phyloP scores from a whole-genome alignment of 2,888 invertebrate species.

The Acanthococcus lagerstroemiae region DNA sequence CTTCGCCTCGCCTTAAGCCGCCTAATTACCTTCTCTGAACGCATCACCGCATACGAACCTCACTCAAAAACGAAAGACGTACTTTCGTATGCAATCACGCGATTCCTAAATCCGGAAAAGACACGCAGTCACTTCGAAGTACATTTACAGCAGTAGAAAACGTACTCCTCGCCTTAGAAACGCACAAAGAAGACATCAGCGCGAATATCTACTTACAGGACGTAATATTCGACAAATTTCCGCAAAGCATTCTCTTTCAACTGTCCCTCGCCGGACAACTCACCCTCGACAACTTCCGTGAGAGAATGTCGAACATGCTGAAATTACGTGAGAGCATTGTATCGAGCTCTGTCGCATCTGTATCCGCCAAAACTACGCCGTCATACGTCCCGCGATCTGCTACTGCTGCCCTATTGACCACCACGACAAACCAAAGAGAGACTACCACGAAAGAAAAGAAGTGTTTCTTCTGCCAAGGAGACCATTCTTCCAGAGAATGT shows the following conservation, averaged over 20 bases:
- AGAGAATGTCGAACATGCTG: neutral
- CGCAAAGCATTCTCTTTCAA: neutral
- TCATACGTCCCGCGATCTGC: neutral
- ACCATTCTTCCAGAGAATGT: neutral
- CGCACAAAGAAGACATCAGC: neutral
- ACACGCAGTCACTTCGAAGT: neutral
- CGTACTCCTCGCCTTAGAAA: neutral
- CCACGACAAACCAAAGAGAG: neutral
- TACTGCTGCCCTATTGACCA: neutral
- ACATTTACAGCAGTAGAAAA: neutral
- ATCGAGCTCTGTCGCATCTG: neutral
- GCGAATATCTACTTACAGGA: neutral
- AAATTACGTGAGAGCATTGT: neutral
- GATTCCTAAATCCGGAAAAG: neutral
- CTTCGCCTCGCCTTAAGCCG: neutral
- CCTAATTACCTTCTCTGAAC: neutral
- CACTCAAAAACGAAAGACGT: neutral
- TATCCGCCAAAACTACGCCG: neutral
- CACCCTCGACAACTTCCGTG: neutral
- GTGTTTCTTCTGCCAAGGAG: neutral
- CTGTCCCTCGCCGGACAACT: neutral
- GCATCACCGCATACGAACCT: neutral
- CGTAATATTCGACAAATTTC: neutral
- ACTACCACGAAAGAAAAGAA: neutral
- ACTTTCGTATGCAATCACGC: neutral